Base-by-base conservation (phyloP, 2,113 vertebrate genomes). In the Numenius arquata region DNA sequence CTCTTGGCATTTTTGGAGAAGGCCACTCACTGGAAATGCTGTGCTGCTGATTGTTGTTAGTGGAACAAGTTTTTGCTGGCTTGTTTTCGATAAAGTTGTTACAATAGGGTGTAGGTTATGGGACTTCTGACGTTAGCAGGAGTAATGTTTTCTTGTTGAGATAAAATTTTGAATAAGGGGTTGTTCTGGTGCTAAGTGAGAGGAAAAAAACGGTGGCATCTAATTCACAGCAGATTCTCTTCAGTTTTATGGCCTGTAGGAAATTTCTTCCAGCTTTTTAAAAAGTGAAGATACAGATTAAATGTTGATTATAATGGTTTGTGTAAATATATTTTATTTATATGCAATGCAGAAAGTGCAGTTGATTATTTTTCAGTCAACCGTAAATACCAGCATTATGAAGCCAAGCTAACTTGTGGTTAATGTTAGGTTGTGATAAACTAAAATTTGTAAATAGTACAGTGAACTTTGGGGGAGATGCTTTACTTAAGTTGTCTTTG, bases 41-140 rank as follows among this genome's bases (percentile, higher is more conserved):
- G 2, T 50, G 36, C 43, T 73, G 26, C 38, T 55, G n/a, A 11
- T 52, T 9, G 5, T 66, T 48, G 30, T 52, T n/a, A 85, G 53
- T 0, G 0, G 29, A 55, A 52, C 4, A 1, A 48, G 19, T 41
- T 71, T 61, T 78, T 5, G 3, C 23, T 67, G 52, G 11, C 27
- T 66, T 32, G 29, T 71, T 68, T 90, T 81, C 52, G 32, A 40
- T 86, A 34, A 86, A 77, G 83, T 2, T 2, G 14, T 78, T 95
- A 36, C 7, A 55, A 23, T 38, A 71, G 41, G 50, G 26, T 90
- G 27, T 67, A 59, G 48, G 29, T 89, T 76, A 52, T 17, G 13
- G 32, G 63, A 7, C 41, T 67, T 62, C 9, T 30, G 75, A 59
- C 25, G 6, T 26, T 61, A 86, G 59, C n/a, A 78, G 27, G 30